phyloP scores from a whole-genome alignment of 2,113 vertebrate genomes.

The Hylia prasina region DNA sequence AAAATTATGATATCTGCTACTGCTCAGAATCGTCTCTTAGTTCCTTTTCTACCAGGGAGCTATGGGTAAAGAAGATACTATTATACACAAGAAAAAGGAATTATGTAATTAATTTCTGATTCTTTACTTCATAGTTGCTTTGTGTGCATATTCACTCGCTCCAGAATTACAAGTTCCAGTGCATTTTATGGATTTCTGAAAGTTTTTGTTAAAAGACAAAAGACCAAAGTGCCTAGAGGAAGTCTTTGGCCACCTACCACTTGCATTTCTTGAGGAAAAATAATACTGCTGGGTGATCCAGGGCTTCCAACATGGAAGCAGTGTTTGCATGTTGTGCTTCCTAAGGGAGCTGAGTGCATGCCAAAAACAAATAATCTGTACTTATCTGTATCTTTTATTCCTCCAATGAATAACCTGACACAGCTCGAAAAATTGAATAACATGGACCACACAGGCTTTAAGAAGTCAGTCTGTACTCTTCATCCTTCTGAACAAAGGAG shows the following conservation, averaged over 20 bases:
- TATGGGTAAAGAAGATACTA: background rate
- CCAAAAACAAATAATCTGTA: constrained; percentile 28
- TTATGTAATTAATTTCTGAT: background rate
- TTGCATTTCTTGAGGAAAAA: constrained; percentile 17
- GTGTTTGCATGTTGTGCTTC: constrained; percentile 11
- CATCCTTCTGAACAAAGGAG: background rate
- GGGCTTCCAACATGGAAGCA: constrained; percentile 16
- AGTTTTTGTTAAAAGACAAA: background rate
- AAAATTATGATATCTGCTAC: background rate
- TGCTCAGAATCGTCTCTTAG: background rate
- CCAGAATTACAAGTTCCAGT: background rate
- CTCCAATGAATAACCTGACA: constrained; percentile 16
- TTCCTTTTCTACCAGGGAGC: background rate
- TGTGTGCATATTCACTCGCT: background rate
- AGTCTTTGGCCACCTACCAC: background rate
- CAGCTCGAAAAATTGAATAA: background rate
- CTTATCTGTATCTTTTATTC: constrained; percentile 37
- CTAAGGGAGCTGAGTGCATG: background rate
- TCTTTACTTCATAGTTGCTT: background rate
- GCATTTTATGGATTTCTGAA: background rate
- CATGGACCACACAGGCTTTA: constrained; percentile 1
- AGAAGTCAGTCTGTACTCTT: background rate
- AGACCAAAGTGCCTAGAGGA: background rate
- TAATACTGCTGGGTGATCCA: background rate
- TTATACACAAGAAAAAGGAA: background rate